Base-by-base conservation (phyloP, 35 echinoderm and acorn worm genomes). In the Diadema setosum region DNA sequence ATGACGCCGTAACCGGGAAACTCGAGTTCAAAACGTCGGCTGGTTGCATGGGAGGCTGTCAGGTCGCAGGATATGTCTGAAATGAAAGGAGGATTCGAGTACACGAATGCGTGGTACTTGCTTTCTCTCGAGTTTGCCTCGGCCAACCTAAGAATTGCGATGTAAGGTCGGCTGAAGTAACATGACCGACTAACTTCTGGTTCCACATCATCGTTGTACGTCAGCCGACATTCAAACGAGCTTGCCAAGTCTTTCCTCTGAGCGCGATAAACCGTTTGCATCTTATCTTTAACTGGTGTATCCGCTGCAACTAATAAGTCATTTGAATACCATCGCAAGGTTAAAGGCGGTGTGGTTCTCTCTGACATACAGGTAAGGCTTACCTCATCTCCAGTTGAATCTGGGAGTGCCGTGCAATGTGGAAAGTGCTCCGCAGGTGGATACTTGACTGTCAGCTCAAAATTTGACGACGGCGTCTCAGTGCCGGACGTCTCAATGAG, bases 381-480 rank as follows among this genome's bases (percentile, higher is more conserved):
- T 9, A 78, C n/a, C 3, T 78, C 73, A 41, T 44, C 17, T 15
- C 27, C n/a, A 21, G 25, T 43, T n/a, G n/a, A n/a, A n/a, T n/a
- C n/a, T 14, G 73, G 73, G 24, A n/a, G 39, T 36, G 73, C 73
- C 1, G 73, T 78, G 73, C 73, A 78, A 42, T 41, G 73, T 35
- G 73, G 73, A 44, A 41, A 78, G 21, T 78, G 40, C 9, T n/a
- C 73, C 21, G 73, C 73, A 39, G 73, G 73, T 5, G 73, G 73
- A 78, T 78, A 78, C 30, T 44, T 78, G 33, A 78, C 73, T 16
- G 33, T 78, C 73, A 78, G n/a, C 48, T n/a, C n/a, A n/a, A n/a
- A n/a, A n/a, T n/a, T n/a, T n/a, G n/a, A n/a, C n/a, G n/a, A n/a
- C n/a, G n/a, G n/a, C n/a, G n/a, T n/a, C n/a, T n/a, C n/a, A n/a